Evolutionary conservation across 2,113 vertebrate genomes (phyloP).

Genomic region (Cavia aperea): DNA sequence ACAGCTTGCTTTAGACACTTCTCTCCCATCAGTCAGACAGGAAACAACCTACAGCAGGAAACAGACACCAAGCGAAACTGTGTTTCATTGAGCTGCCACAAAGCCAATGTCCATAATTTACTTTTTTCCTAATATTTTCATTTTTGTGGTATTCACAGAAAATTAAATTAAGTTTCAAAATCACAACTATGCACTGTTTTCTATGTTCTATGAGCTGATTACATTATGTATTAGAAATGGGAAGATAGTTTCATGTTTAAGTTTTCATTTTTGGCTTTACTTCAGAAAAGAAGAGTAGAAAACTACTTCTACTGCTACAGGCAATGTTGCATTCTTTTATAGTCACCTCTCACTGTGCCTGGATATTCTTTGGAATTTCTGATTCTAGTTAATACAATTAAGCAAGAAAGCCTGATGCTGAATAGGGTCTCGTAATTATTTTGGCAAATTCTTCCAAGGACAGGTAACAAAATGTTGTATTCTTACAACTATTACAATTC

Average conservation of each 20-base stretch:
- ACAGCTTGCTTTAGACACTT: background rate
- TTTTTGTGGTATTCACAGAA: background rate
- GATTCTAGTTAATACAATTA: background rate
- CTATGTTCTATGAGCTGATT: background rate
- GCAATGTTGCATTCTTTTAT: background rate
- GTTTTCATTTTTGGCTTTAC: background rate
- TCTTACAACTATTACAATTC: background rate
- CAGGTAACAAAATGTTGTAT: background rate
- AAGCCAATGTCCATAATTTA: background rate
- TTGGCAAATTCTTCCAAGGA: slow-evolving; percentile 18
- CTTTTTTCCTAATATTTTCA: background rate
- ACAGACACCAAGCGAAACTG: background rate
- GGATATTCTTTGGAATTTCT: background rate
- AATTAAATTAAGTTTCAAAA: slow-evolving; percentile 9
- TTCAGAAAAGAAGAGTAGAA: background rate
- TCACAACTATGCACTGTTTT: background rate
- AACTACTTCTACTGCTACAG: background rate
- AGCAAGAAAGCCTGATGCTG: background rate
- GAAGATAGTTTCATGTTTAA: background rate
- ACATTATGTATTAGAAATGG: background rate
- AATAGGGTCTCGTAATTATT: background rate
- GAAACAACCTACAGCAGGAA: background rate
- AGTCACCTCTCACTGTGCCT: background rate
- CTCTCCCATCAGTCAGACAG: background rate
- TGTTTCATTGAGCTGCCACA: too few species aligned